Base-by-base conservation (phyloP, 2,113 vertebrate species). In the Empidonax alnorum region DNA sequence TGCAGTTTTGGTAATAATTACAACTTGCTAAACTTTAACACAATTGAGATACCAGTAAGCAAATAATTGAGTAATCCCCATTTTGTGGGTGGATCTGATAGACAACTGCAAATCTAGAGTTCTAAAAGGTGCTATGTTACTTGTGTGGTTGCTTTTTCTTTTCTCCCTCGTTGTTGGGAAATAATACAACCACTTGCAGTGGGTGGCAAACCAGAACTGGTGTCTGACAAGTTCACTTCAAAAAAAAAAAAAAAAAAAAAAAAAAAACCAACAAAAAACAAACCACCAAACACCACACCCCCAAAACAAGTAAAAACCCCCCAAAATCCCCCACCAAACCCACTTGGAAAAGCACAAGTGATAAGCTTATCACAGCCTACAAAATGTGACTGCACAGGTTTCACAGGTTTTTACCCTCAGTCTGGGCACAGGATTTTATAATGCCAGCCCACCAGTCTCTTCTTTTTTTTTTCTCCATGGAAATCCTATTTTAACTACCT, bases 31-130 rank as follows among this genome's bases (percentile, higher is more conserved):
- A 93, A 94, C 83, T 96, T 84, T 61, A 92, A 56, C 62, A n/a
- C 46, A 66, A 33, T 69, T 93, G 76, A 73, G 94, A 83, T 22
- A 37, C 27, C n/a, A 84, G 41, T 59, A 81, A 92, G 84, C 73
- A 97, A 91, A 77, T 78, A 88, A 75, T 85, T 92, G 88, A 94
- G 86, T 80, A 92, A 90, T 90, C 50, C 63, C 62, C 63, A 55
- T 41, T 76, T 86, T 65, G 78, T 84, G 85, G 89, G 90, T 84
- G 90, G 87, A 89, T 84, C 69, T 93, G 77, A 80, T 28, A 74
- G 56, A 53, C 84, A 61, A 28, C 42, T 92, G 93, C 59, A 79
- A 91, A 69, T 61, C 52, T 74, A 53, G 90, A 87, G 83, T 80
- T 49, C 47, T 74, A 14, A 68, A 84, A 93, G 62, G 47, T 65